phyloP scores from a whole-genome alignment of 2,797 vertebrate genomes.

The Furcifer pardalis region DNA sequence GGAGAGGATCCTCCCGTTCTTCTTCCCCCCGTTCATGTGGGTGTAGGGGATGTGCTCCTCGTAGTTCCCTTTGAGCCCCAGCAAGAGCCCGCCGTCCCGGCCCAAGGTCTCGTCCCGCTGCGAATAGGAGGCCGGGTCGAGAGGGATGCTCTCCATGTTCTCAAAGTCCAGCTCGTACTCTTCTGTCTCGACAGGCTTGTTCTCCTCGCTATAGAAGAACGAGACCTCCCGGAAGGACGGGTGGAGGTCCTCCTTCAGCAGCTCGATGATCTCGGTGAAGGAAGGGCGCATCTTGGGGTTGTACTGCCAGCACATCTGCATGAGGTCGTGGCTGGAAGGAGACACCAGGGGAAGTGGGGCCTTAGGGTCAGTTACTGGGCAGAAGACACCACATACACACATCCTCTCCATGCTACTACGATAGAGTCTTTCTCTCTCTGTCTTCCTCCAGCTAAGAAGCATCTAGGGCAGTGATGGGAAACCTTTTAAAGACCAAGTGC shows the following conservation, averaged over 20 bases:
- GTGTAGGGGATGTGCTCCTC: conserved; percentile 95
- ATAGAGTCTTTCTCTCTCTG: too few species aligned
- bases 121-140: conserved; percentile 91
- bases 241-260: conserved; percentile 93
- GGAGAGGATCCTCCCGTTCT: conserved; percentile 92
- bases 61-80: conserved; percentile 89
- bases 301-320: conserved; percentile 99
- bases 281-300: conserved; percentile 96
- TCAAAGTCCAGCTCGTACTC: conserved; percentile 97
- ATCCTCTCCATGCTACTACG: too few species aligned
- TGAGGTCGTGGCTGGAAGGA: conserved; percentile 85
- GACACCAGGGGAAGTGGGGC: too few species aligned
- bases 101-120: conserved; percentile 86
- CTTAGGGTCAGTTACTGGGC: too few species aligned
- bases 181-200: conserved; percentile 92
- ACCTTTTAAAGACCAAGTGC: too few species aligned
- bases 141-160: conserved; percentile 98
- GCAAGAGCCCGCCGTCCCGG: conserved; percentile 85
- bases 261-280: conserved; percentile 94
- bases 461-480: too few species aligned
- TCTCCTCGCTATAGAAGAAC: conserved; percentile 98
- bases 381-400: too few species aligned
- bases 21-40: conserved; percentile 99
- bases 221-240: conserved; percentile 92
- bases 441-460: too few species aligned